Base-by-base conservation (phyloP, 2,797 vertebrate species). In the Adelosebastes latens region DNA sequence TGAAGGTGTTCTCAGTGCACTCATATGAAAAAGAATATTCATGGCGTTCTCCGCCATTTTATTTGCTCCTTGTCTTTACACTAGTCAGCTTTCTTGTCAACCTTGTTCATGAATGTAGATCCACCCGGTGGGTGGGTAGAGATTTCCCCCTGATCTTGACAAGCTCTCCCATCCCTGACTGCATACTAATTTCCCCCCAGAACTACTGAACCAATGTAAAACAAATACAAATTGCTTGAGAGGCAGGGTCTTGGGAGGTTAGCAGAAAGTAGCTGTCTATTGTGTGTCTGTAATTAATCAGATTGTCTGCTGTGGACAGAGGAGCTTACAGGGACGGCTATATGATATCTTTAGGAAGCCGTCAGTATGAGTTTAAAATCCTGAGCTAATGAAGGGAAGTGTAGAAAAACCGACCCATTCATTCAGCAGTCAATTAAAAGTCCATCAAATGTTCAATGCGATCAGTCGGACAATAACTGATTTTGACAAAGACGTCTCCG, bases 1-100 rank as follows among this genome's bases (percentile, higher is more conserved):
- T 78, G 79, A 88, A 85, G 75, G 89, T 86, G 81, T 89, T 90
- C 84, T 86, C 79, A 77, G 87, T 80, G 90, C 81, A 76, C 76
- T 88, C 82, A 78, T 86, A 88, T 91, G 89, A 92, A 88, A 93
- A 90, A 83, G 82, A 91, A 91, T 91, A 91, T 93, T 89, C 88
- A 88, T 79, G 69, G 67, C 46, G 52, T 86, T 88, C 72, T 75
- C 84, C 79, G 52, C 86, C 88, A 85, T 93, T 93, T 94, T 90
- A 92, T 93, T 94, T 93, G 87, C 90, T 86, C 78, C 88, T 90
- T 92, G 92, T 94, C 91, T 95, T 93, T 92, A 93, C 91, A 90
- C 89, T 82, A 86, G 91, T 94, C 90, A 89, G 90, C 82, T 92
- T 90, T 85, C 90, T 91, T 93, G 92, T 93, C 91, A 92, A 88